A percentile compares a stretch with the other conserved stretches of the same genome.
Evolutionary conservation across 2,888 invertebrate genomes (phyloP).

Genomic region (Erpobdella octoculata): DNA sequence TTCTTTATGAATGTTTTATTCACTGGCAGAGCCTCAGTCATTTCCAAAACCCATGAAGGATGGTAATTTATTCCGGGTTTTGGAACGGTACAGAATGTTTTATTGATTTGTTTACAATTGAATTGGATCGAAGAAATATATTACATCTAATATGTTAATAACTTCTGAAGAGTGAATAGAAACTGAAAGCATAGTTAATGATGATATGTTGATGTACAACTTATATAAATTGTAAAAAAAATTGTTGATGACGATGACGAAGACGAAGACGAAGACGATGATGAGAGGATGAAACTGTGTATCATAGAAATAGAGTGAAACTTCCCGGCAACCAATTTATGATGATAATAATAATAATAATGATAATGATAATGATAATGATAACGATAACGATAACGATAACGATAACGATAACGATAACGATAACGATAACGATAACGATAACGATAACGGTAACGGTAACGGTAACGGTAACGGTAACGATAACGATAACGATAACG

Average conservation of each 20-base stretch:
- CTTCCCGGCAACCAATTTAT: not conserved
- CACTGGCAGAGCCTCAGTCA: no score
- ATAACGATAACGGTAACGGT: not conserved
- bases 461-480: not conserved
- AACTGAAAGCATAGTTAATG: no score
- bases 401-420: slow-evolving; percentile 26
- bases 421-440: slow-evolving; percentile 27
- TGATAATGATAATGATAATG: slow-evolving; percentile 25
- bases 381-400: slow-evolving; percentile 27
- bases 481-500: not conserved
- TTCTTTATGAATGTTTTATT: no score
- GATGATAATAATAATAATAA: slow-evolving; percentile 18
- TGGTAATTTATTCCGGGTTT: no score
- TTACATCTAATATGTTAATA: no score
- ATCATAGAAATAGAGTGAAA: slow-evolving; percentile 7
- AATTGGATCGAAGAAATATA: no score
- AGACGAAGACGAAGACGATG: not conserved
- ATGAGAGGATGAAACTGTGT: not conserved
- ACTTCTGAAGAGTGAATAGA: no score
- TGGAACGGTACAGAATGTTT: no score
- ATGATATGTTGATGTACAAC: no score
- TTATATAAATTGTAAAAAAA: no score
- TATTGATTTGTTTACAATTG: no score
- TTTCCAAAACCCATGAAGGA: no score
- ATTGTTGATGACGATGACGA: not conserved